phyloP scores from a whole-genome alignment of 1,140 invertebrate genomes.

The Thaumetopoea pityocampa region DNA sequence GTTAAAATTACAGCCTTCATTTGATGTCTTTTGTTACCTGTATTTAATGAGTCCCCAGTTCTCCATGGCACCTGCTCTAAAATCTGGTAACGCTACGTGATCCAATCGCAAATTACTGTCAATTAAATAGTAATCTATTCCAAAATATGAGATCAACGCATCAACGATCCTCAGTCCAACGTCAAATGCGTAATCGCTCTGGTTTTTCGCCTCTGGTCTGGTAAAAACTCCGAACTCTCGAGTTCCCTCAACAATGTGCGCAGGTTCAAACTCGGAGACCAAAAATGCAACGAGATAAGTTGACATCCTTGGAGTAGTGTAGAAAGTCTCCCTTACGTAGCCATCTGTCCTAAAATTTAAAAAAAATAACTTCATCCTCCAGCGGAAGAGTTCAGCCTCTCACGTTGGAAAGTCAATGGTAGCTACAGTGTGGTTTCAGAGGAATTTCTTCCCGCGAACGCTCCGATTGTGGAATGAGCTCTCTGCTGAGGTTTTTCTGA shows the following conservation, averaged over 20 bases:
- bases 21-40: conserved; percentile 37
- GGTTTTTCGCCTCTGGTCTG: conserved; percentile 80
- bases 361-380: not conserved
- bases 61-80: conserved; percentile 82
- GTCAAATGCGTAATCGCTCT: conserved; percentile 71
- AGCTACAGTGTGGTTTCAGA: too few relatives aligned
- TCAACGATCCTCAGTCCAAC: conserved; percentile 65
- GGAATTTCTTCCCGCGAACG: too few relatives aligned
- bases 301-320: conserved; percentile 86
- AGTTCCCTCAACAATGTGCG: conserved; percentile 20
- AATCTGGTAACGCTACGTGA: conserved; percentile 83
- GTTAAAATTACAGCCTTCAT: too few relatives aligned
- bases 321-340: conserved; percentile 74
- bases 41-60: conserved; percentile 84
- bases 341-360: conserved; percentile 46
- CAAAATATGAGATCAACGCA: conserved; percentile 54
- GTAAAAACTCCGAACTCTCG: conserved; percentile 82
- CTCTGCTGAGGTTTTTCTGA: too few relatives aligned
- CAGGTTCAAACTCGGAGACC: conserved; percentile 72
- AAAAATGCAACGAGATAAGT: conserved; percentile 90
- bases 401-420: too few relatives aligned
- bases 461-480: too few relatives aligned
- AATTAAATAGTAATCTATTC: conserved; percentile 60
- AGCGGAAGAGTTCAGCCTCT: too few relatives aligned
- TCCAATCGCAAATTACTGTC: conserved; percentile 74